Evolutionary conservation across 2,113 vertebrate species (phyloP).

Genomic region (Chamaea fasciata): DNA sequence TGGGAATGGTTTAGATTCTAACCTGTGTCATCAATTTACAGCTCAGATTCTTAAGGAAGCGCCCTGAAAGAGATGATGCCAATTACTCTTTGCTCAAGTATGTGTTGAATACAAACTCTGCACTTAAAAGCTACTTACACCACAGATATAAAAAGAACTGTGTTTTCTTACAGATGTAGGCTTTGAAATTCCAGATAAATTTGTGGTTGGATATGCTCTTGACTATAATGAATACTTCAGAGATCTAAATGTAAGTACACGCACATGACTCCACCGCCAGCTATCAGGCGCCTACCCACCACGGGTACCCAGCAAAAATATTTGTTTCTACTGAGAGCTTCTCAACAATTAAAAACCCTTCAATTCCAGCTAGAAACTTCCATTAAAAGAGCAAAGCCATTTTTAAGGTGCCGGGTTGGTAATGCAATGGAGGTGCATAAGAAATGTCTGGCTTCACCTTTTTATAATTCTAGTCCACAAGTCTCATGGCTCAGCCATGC

Average conservation of each 20-base stretch:
- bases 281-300: background rate
- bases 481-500: fast-evolving
- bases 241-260: slow-evolving; percentile 80
- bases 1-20: background rate
- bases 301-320: background rate
- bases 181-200: slow-evolving; percentile 84
- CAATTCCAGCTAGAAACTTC: background rate
- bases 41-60: background rate
- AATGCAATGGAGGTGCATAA: background rate
- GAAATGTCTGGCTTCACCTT: background rate
- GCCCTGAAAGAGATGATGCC: background rate
- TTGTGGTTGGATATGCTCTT: slow-evolving; percentile 83
- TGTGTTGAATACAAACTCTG: background rate
- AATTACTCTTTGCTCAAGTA: background rate
- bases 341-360: background rate
- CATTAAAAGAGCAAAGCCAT: background rate
- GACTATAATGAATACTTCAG: slow-evolving; percentile 88
- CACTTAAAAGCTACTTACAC: background rate
- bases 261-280: background rate
- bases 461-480: background rate
- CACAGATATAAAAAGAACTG: background rate
- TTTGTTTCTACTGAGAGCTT: background rate
- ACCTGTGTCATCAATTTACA: background rate
- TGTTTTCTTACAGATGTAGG: slow-evolving; percentile 73
- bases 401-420: background rate